Percentiles rank a stretch among this genome's conserved stretches.
These are phyloP conservation scores for Falco peregrinus DNA, from an alignment of 2,797 vertebrate genomes.

Conservation along the genomic window DNA sequence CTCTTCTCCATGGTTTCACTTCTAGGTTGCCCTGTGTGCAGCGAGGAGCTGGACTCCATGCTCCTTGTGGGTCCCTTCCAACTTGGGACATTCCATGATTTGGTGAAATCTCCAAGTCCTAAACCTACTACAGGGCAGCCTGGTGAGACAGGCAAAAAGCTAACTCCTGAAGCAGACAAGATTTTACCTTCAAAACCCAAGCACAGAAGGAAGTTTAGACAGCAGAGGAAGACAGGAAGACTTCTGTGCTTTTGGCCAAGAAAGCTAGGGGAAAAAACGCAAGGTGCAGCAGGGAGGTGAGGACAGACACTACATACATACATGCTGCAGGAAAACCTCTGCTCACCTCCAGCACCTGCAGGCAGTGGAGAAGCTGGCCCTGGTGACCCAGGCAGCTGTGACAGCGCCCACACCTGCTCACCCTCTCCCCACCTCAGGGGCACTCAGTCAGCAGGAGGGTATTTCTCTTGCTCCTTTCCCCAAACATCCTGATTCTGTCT, in stretches of 20 bases:
- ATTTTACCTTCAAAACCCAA: not conserved
- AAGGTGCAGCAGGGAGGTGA: not conserved
- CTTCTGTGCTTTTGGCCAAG: not conserved
- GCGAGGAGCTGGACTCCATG: not conserved
- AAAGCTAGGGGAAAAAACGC: not conserved
- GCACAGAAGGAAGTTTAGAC: not conserved
- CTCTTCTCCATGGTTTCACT: not conserved
- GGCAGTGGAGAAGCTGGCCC: not conserved
- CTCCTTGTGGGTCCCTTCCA: not conserved
- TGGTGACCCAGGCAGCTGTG: not conserved
- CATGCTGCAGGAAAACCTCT: not conserved
- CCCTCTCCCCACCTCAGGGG: too few species aligned
- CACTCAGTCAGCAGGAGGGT: fast-evolving
- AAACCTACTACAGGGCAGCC: not conserved
- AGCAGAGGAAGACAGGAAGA: not conserved
- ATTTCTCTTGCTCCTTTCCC: not conserved
- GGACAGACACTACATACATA: not conserved
- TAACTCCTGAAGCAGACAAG: not conserved
- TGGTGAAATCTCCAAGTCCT: not conserved
- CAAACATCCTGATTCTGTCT: not conserved
- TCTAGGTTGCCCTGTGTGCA: not conserved
- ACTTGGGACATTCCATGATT: not conserved
- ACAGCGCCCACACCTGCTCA: not conserved
- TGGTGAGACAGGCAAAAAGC: not conserved
- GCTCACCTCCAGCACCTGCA: not conserved